These are phyloP conservation scores for Antheraea assamensis DNA, from an alignment of 2,888 invertebrate genomes.

Conservation along the genomic window DNA sequence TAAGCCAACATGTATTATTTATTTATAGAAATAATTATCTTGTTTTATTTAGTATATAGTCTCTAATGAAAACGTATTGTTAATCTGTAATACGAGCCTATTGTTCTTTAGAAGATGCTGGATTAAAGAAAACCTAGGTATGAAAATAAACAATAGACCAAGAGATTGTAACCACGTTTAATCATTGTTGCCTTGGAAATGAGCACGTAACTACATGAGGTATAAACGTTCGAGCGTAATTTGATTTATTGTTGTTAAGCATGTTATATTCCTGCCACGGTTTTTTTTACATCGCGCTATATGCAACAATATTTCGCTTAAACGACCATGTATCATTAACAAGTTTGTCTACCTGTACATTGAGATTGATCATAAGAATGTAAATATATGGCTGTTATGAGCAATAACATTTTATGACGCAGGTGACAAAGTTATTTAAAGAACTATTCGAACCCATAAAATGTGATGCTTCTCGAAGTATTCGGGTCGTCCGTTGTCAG, in stretches of 20 bases:
- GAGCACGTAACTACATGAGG: constrained; percentile 16
- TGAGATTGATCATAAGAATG: background rate
- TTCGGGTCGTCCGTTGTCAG: constrained; percentile 58
- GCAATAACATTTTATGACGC: constrained; percentile 24
- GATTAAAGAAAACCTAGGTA: constrained; percentile 27
- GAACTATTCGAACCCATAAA: constrained; percentile 40
- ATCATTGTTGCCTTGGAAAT: constrained; percentile 17
- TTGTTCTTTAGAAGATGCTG: constrained; percentile 36
- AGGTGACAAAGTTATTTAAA: constrained; percentile 38
- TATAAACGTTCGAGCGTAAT: constrained; percentile 14
- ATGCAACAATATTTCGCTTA: background rate
- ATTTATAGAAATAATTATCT: background rate
- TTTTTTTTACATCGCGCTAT: constrained; percentile 5
- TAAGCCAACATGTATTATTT: constrained; percentile 14
- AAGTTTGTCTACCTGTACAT: background rate
- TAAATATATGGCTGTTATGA: background rate
- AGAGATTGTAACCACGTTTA: constrained; percentile 11
- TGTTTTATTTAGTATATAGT: background rate
- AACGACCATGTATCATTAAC: background rate
- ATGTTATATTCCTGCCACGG: constrained; percentile 11
- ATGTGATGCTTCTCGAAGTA: constrained; percentile 45
- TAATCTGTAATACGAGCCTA: constrained; percentile 30
- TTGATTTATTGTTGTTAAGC: constrained; percentile 15
- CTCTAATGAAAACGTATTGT: constrained; percentile 33
- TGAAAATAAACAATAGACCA: constrained; percentile 34